Evolutionary conservation across 2,888 invertebrate species (phyloP).

Genomic region (Ischnura elegans): DNA sequence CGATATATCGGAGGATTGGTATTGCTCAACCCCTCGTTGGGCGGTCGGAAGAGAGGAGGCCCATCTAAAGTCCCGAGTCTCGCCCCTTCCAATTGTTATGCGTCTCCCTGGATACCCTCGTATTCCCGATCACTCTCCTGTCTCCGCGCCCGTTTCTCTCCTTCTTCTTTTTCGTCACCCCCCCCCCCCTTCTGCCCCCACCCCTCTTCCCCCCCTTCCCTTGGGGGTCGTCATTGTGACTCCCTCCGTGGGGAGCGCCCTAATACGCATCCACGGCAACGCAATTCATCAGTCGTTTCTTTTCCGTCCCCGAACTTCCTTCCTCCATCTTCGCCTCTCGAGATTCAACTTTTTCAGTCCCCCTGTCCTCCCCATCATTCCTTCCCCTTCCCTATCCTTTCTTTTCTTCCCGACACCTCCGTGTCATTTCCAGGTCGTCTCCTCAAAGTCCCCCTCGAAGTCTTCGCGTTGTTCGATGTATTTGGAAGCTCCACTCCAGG

Average conservation of each 20-base stretch:
- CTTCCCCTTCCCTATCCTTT: not conserved
- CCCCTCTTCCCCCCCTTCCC: not conserved
- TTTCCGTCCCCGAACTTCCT: not conserved
- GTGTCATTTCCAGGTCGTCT: not conserved
- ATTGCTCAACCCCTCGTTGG: not conserved
- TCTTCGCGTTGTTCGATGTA: not conserved
- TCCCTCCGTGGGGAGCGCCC: not conserved
- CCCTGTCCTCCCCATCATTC: not conserved
- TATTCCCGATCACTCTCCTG: not conserved
- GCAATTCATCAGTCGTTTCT: slow-evolving; percentile 23
- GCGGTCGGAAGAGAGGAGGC: not conserved
- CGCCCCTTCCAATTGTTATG: slow-evolving; percentile 4
- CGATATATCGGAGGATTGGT: no score
- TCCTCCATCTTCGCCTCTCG: not conserved
- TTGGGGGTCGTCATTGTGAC: no score
- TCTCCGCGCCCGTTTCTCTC: not conserved
- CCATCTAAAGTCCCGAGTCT: no score
- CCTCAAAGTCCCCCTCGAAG: not conserved
- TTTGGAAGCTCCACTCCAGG: no score
- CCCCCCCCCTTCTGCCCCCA: not conserved
- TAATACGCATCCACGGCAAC: slow-evolving; percentile 34
- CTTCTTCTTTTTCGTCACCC: not conserved
- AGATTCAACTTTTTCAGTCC: not conserved
- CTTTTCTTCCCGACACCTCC: not conserved
- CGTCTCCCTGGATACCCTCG: not conserved